Evolutionary conservation across 1,140 invertebrate species (phyloP).

Genomic region (Drosophila serrata): DNA sequence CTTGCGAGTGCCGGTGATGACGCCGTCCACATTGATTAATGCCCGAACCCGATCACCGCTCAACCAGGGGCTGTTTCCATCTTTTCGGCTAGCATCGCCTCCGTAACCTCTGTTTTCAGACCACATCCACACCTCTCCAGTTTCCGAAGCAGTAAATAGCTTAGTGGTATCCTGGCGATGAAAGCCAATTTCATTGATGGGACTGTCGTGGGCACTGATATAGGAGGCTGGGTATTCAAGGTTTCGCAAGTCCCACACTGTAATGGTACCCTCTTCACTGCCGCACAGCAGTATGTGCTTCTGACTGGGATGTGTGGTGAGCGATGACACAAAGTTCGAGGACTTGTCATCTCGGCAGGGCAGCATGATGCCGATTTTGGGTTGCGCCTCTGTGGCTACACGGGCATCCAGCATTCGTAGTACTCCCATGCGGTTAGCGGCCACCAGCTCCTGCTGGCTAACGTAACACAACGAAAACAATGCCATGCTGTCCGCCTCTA

Average conservation of each 20-base stretch:
- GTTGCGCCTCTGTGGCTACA: constrained; percentile 87
- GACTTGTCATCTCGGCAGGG: constrained; percentile 88
- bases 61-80: constrained; percentile 87
- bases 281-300: constrained; percentile 92
- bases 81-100: constrained; percentile 33
- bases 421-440: constrained; percentile 93
- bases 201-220: constrained; percentile 91
- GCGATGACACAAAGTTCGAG: constrained; percentile 89
- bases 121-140: constrained; percentile 95
- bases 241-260: constrained; percentile 95
- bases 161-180: constrained; percentile 93
- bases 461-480: constrained; percentile 92
- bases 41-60: constrained; percentile 89
- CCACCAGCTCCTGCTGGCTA: constrained; percentile 91
- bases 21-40: constrained; percentile 90
- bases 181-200: constrained; percentile 93
- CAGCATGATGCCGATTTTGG: constrained; percentile 88
- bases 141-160: constrained; percentile 91
- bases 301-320: constrained; percentile 94
- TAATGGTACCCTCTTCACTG: constrained; percentile 92
- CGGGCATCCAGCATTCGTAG: constrained; percentile 95
- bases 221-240: constrained; percentile 92
- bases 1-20: constrained; percentile 90
- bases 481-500: constrained; percentile 92
- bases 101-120: constrained; percentile 86